phyloP scores from a whole-genome alignment of 1,140 invertebrate genomes.

The Drosophila nikananu region DNA sequence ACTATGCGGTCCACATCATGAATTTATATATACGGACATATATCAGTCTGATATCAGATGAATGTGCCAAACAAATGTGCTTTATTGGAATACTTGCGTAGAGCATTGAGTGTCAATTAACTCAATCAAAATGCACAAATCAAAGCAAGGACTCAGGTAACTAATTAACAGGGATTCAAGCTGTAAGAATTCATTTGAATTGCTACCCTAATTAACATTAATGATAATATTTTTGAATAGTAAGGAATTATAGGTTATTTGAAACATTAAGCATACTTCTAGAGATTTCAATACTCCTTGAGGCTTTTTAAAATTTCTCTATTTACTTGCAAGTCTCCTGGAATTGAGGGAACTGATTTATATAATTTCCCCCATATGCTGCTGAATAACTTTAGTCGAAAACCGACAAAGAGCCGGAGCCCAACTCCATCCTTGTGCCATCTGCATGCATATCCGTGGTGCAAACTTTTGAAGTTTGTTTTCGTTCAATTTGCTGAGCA shows the following conservation, averaged over 20 bases:
- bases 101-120: slow-evolving; percentile 36
- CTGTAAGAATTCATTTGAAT: not conserved
- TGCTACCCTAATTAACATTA: not conserved
- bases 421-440: slow-evolving; percentile 8
- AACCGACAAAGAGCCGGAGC: not conserved
- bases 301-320: not conserved
- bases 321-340: not conserved
- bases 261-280: not conserved
- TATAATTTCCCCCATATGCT: not conserved
- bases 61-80: not conserved
- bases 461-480: slow-evolving; percentile 74
- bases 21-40: slow-evolving; percentile 12
- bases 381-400: not conserved
- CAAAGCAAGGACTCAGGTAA: not conserved
- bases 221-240: not conserved
- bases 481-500: slow-evolving; percentile 76
- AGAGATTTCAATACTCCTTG: not conserved
- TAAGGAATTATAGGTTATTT: not conserved
- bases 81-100: slow-evolving; percentile 12
- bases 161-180: slow-evolving; percentile 3
- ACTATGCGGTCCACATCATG: slow-evolving; percentile 54
- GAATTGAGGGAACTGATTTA: not conserved
- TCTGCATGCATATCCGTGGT: slow-evolving; percentile 35
- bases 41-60: slow-evolving; percentile 1
- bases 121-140: slow-evolving; percentile 18